Percentiles rank a stretch among this genome's conserved stretches.
Conservation (phyloP, 2,888 invertebrate species). For the Tipula unca region DNA sequence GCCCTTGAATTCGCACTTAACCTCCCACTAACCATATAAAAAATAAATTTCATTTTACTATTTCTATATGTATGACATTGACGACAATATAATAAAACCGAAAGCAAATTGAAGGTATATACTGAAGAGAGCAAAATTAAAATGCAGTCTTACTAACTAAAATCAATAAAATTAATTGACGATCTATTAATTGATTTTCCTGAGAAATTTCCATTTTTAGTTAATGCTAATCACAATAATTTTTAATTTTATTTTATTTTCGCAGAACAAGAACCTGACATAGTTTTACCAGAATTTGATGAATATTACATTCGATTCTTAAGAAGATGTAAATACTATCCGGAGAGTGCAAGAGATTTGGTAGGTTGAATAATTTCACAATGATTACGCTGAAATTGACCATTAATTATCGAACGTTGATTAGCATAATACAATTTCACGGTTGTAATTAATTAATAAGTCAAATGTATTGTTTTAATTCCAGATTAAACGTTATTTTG, state of each 20-base stretch:
- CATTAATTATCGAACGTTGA: not conserved
- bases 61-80: too few relatives aligned
- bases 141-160: not conserved
- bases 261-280: conserved; percentile 59
- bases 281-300: conserved; percentile 63
- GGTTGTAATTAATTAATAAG: not conserved
- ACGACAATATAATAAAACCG: not conserved
- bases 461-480: conserved; percentile 25
- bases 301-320: conserved; percentile 73
- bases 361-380: conserved; percentile 43
- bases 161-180: not conserved
- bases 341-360: conserved; percentile 70
- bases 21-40: not conserved
- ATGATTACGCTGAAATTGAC: too few relatives aligned
- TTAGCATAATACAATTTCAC: too few relatives aligned
- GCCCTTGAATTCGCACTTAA: not conserved
- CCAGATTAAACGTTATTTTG: conserved; percentile 71
- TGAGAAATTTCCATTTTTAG: not conserved
- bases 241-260: conserved; percentile 21
- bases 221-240: not conserved
- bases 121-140: not conserved
- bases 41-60: too few relatives aligned
- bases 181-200: not conserved
- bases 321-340: conserved; percentile 82
- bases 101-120: not conserved